Evolutionary conservation across 2,113 vertebrate genomes (phyloP), one percentile per base, ranked within the genome.

Genomic region (Otolemur garnettii): DNA sequence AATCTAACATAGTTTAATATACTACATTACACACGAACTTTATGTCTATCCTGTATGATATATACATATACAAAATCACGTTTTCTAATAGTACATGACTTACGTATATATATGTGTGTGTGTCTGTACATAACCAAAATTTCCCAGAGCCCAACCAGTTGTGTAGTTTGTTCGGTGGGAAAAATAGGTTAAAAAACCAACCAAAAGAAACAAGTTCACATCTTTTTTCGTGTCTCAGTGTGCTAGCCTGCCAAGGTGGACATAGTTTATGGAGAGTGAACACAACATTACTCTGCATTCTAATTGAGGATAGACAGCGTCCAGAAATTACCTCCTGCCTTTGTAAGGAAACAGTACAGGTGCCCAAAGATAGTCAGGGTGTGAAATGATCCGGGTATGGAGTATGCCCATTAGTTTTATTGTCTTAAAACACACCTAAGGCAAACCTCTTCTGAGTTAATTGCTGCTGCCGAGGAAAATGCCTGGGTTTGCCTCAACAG

Each of bases 361-460:
- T 90, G 22, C 19, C 33, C 9, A 21, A 60, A 24, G 68, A 87
- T 64, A 87, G 24, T 30, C 17, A 77, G 53, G 8, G 18, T 33
- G 6, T 90, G 11, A 57, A 92, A 87, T 87, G 72, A 90, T 5
- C 33, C 10, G 10, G 57, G 45, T 28, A 8, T 53, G 13, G 79
- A 59, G n/a, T 22, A 77, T 59, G 26, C 24, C 55, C 42, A n/a
- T 26, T 4, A 21, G 6, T 71, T 64, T 72, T 81, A 14, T 38
- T 45, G 82, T 75, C 50, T 90, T 95, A 60, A 91, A 78, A 42
- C 60, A 82, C 24, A 82, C 24, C 24, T 35, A 79, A 95, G 13
- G 30, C 18, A 30, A 90, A 15, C 4, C 11, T 92, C 45, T 77
- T 59, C 38, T 24, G 74, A 50, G 75, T 82, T 75, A 95, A 91